A percentile compares a stretch with the other conserved stretches of the same genome.
Conservation (phyloP, 2,888 invertebrate species). For the Spatulosminthurus flaviceps region DNA sequence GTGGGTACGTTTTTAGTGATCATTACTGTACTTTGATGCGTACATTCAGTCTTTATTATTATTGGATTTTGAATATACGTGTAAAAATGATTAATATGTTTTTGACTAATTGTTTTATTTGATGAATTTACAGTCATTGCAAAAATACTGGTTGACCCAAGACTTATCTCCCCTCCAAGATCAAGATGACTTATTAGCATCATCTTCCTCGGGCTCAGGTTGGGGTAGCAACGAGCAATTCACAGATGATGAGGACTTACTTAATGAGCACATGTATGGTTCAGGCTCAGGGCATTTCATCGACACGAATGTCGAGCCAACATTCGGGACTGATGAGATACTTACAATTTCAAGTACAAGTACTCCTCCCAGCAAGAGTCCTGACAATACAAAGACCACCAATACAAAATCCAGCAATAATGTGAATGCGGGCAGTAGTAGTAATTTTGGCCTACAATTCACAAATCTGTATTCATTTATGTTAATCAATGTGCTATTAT, state of each 20-base stretch:
- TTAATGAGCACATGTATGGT: slow-evolving; percentile 12
- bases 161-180: neutral
- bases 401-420: slow-evolving; percentile 22
- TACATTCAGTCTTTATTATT: no score
- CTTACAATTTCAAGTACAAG: neutral
- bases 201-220: slow-evolving; percentile 42
- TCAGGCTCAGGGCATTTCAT: slow-evolving; percentile 35
- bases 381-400: neutral
- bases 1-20: no score
- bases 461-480: slow-evolving; percentile 7
- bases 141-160: slow-evolving; percentile 34
- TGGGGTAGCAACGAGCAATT: slow-evolving; percentile 20
- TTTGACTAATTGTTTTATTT: neutral
- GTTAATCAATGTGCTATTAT: slow-evolving; percentile 16
- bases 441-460: neutral
- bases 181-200: slow-evolving; percentile 18
- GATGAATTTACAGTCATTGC: slow-evolving; percentile 31
- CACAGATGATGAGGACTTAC: slow-evolving; percentile 42
- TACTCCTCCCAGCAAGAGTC: neutral
- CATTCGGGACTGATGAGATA: neutral
- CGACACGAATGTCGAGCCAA: neutral
- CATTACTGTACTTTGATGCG: no score
- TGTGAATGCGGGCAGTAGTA: neutral
- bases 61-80: no score
- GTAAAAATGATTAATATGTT: no score